Conservation (phyloP, 2,888 invertebrate species). For the Drosophila colorata region DNA sequence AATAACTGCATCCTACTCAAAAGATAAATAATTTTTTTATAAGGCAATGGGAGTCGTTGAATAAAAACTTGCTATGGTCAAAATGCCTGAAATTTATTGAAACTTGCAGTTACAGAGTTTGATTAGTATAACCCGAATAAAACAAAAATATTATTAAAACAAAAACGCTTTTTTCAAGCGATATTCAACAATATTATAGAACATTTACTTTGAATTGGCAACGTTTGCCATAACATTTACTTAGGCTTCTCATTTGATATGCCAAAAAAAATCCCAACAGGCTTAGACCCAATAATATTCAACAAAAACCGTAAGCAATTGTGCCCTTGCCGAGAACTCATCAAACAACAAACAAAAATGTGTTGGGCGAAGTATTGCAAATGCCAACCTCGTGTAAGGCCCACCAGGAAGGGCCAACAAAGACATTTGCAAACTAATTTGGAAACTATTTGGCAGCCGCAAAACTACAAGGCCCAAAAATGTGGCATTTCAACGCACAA, state of each 20-base stretch:
- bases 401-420: conserved; percentile 28
- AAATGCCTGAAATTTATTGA: too few species aligned
- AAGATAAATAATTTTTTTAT: too few species aligned
- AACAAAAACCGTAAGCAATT: conserved; percentile 21
- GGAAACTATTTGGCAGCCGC: conserved; percentile 71
- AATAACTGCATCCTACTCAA: too few species aligned
- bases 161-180: too few species aligned
- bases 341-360: conserved; percentile 29
- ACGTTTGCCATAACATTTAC: conserved; percentile 20
- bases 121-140: not conserved
- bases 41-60: too few species aligned
- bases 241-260: conserved; percentile 22
- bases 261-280: conserved; percentile 18
- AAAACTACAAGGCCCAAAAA: conserved; percentile 50
- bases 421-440: conserved; percentile 78
- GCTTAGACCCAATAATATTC: conserved; percentile 1
- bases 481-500: conserved; percentile 65
- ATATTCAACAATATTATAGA: too few species aligned
- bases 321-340: conserved; percentile 17
- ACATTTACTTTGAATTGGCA: not conserved
- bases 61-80: too few species aligned
- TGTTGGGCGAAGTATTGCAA: conserved; percentile 48
- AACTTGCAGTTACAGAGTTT: not conserved
- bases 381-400: conserved; percentile 35
- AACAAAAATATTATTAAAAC: not conserved